phyloP scores from a whole-genome alignment of 2,888 invertebrate species.

The Philereme transversata region DNA sequence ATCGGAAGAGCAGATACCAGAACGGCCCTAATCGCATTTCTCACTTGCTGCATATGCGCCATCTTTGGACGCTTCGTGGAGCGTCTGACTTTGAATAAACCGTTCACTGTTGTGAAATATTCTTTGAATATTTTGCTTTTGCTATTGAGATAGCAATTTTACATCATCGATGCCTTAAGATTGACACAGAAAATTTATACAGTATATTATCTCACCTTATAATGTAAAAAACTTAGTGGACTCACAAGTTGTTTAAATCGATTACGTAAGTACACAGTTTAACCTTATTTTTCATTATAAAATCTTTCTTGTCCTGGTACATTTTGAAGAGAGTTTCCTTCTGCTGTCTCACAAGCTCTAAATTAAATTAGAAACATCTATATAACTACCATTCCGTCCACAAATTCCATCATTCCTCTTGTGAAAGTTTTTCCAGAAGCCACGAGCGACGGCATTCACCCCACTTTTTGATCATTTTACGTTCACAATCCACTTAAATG shows the following conservation, averaged over 20 bases:
- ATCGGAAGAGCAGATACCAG: slow-evolving; percentile 8
- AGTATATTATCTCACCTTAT: too few species aligned
- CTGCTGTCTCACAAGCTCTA: too few species aligned
- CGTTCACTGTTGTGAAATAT: slow-evolving; percentile 13
- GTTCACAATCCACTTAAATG: slow-evolving; percentile 22
- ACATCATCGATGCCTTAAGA: too few species aligned
- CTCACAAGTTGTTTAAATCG: too few species aligned
- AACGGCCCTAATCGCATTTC: slow-evolving; percentile 20
- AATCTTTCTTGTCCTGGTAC: too few species aligned
- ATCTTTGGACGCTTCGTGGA: slow-evolving; percentile 17
- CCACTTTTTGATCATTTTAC: slow-evolving; percentile 11
- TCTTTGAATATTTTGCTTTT: slow-evolving; percentile 11
- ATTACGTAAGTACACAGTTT: too few species aligned
- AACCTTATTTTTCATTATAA: not conserved
- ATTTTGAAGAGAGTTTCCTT: too few species aligned
- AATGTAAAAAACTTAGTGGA: too few species aligned
- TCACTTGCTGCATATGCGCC: slow-evolving; percentile 17
- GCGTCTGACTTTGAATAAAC: slow-evolving; percentile 12
- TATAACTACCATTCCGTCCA: too few species aligned
- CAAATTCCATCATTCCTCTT: slow-evolving; percentile 10
- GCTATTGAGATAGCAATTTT: too few species aligned
- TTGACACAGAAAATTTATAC: too few species aligned
- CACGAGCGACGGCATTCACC: slow-evolving; percentile 6
- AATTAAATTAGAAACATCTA: too few species aligned
- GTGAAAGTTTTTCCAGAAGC: slow-evolving; percentile 3